A percentile compares a stretch with the other conserved stretches of the same genome.
Conservation (phyloP, 2,888 invertebrate genomes). For the Phrixothrix hirtus region DNA sequence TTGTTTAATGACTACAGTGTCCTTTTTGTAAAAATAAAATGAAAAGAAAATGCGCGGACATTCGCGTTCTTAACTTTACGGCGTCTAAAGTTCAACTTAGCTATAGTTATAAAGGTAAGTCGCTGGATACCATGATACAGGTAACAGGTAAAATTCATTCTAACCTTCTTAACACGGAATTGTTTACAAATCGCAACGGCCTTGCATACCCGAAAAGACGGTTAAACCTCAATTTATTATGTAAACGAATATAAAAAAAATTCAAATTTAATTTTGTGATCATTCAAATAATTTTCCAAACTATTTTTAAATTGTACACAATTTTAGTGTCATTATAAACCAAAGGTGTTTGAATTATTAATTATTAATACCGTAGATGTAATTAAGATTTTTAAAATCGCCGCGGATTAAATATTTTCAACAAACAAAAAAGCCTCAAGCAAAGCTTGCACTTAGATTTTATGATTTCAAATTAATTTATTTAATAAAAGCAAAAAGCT, state of each 20-base stretch:
- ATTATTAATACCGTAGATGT: too few relatives aligned
- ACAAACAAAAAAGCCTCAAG: too few relatives aligned
- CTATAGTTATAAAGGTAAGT: constrained; percentile 26
- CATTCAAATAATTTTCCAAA: neutral
- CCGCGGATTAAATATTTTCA: too few relatives aligned
- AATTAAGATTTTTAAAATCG: too few relatives aligned
- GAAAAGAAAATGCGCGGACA: constrained; percentile 7
- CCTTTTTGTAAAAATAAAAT: too few relatives aligned
- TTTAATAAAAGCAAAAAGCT: too few relatives aligned
- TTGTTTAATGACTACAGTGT: too few relatives aligned
- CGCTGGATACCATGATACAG: constrained; percentile 23
- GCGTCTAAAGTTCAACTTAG: constrained; percentile 25
- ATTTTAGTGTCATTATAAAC: too few relatives aligned
- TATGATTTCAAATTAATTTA: too few relatives aligned
- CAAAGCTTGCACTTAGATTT: too few relatives aligned
- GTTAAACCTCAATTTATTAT: constrained; percentile 18
- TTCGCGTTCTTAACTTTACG: constrained; percentile 22
- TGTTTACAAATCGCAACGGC: constrained; percentile 22
- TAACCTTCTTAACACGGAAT: constrained; percentile 18
- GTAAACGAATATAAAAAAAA: neutral
- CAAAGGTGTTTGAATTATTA: too few relatives aligned
- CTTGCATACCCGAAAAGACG: constrained; percentile 14
- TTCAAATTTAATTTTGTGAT: constrained; percentile 8
- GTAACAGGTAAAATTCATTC: constrained; percentile 32
- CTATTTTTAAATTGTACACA: too few relatives aligned